Base-by-base conservation (phyloP, 2,888 invertebrate species). In the Daptonema setosum region DNA sequence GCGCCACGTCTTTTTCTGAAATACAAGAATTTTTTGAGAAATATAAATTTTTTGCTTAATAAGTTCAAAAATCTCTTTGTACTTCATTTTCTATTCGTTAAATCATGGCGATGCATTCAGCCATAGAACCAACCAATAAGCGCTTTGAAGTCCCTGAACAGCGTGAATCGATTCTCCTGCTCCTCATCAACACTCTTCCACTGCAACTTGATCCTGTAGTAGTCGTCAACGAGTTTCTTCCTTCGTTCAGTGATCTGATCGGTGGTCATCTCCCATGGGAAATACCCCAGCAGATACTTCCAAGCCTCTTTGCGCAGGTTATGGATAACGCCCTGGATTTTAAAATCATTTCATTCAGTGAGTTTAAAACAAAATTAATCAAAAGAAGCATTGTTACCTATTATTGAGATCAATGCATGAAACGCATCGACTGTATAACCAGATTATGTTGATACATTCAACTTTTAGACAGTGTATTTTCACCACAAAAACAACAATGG, bases 1-100 rank as follows among this genome's bases (percentile, higher is more conserved):
- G 78, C 62, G 85, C 86, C 0, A 97, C 95, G 73, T 97, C 97
- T 73, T 97, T 97, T 66, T 93, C 95, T 80, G 69, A 30, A 71
- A 68, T n/a, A n/a, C n/a, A n/a, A 59, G 56, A 50, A 54, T 35
- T 11, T 35, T 35, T 11, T 35, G 8, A 35, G 11, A 45, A 45
- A n/a, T n/a, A n/a, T n/a, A n/a, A n/a, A n/a, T n/a, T n/a, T n/a
- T n/a, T n/a, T n/a, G n/a, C n/a, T n/a, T n/a, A n/a, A n/a, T n/a
- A n/a, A n/a, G n/a, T n/a, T n/a, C n/a, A n/a, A n/a, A n/a, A n/a
- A n/a, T n/a, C n/a, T n/a, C n/a, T n/a, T n/a, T n/a, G n/a, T n/a
- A n/a, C n/a, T n/a, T n/a, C n/a, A n/a, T n/a, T n/a, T n/a, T n/a
- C n/a, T n/a, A n/a, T n/a, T n/a, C n/a, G n/a, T n/a, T n/a, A n/a